Evolutionary conservation across 35 echinoderm and acorn worm genomes (phyloP), one percentile per base, ranked within the genome.

Genomic region (Ptychodera flava): DNA sequence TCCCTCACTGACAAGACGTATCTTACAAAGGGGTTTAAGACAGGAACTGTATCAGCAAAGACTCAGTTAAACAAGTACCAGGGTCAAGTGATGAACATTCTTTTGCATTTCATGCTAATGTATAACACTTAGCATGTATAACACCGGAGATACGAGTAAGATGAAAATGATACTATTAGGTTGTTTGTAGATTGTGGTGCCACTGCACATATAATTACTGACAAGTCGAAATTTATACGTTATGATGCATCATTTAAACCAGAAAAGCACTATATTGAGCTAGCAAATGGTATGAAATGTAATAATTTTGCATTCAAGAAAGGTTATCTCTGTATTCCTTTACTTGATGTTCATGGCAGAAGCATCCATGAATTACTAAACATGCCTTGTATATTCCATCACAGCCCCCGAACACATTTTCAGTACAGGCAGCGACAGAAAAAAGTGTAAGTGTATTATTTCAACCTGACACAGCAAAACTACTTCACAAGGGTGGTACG

Each of bases 401-500:
- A n/a, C n/a, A n/a, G n/a, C n/a, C n/a, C n/a, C n/a, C n/a, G n/a
- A n/a, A n/a, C n/a, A n/a, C n/a, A n/a, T n/a, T n/a, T n/a, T n/a
- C n/a, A n/a, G n/a, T n/a, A n/a, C n/a, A n/a, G n/a, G n/a, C n/a
- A 30, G 87, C 79, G 1, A 89, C 79, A 1, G 16, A 1, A 34
- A 77, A 89, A 15, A 81, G 88, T 33, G 88, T 81, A 75, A 89
- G 16, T 16, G 80, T 84, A 1, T 76, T 35, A 36, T 89, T 89
- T 75, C 33, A 88, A 31, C 79, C 80, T 35, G 78, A 15, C 52
- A 82, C 88, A 83, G 85, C 38, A 28, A 28, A 16, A 78, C 80
- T 76, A 16, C 1, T 64, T 36, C 88, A 89, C n/a, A 52, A 76
- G 75, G 88, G 84, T 89, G n/a, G n/a, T n/a, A n/a, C n/a, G n/a